Conservation (phyloP, 2,797 vertebrate genomes). For the Paguma larvata region DNA sequence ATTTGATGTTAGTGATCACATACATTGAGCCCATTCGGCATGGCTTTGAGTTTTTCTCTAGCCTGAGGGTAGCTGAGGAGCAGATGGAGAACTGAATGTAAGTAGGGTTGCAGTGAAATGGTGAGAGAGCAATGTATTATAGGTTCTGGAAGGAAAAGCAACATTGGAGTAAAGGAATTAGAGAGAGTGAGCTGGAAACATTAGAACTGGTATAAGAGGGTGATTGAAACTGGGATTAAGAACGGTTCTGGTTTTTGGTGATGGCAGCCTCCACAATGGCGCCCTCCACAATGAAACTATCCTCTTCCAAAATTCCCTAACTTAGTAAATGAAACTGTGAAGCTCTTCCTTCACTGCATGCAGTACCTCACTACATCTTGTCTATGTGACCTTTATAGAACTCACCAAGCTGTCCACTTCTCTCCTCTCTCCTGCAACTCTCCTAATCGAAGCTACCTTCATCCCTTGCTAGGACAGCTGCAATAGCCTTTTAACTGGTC, state of each 20-base stretch:
- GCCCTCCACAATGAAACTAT: neutral
- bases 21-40: neutral
- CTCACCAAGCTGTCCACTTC: neutral
- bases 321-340: neutral
- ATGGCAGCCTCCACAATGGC: neutral
- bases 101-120: neutral
- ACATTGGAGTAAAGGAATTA: neutral
- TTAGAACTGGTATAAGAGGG: neutral
- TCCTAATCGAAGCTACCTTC: neutral
- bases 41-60: neutral
- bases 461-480: neutral
- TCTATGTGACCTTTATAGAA: neutral
- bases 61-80: neutral
- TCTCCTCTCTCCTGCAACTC: neutral
- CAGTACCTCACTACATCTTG: neutral
- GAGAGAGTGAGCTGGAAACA: neutral
- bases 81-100: neutral
- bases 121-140: neutral
- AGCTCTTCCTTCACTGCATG: neutral
- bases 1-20: neutral
- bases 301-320: neutral
- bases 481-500: neutral
- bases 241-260: neutral
- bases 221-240: neutral
- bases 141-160: neutral